A percentile compares a stretch with the other conserved stretches of the same genome.
These are phyloP conservation scores for Picus viridis DNA, from an alignment of 2,797 vertebrate genomes.

Conservation along the genomic window DNA sequence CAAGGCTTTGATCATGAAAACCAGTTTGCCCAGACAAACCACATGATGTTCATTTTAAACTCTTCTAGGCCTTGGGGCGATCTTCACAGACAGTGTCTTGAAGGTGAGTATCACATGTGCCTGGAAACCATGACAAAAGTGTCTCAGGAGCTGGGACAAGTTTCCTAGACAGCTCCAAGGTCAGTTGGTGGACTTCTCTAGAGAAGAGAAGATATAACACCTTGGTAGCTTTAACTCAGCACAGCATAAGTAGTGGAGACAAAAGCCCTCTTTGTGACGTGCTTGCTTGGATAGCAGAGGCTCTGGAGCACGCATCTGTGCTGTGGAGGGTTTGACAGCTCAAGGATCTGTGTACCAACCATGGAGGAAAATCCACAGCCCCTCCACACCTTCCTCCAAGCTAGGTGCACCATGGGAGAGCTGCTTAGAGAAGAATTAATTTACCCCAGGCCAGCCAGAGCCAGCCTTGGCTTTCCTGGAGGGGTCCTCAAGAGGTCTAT, in stretches of 20 bases:
- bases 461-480: background rate
- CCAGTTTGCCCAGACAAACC: background rate
- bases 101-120: background rate
- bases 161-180: background rate
- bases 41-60: background rate
- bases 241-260: background rate
- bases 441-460: background rate
- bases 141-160: background rate
- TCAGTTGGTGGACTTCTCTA: background rate
- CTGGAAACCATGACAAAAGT: background rate
- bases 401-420: background rate
- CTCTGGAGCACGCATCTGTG: background rate
- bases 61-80: background rate
- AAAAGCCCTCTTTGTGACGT: background rate
- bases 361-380: background rate
- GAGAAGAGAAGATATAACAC: background rate
- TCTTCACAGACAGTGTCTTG: background rate
- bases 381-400: background rate
- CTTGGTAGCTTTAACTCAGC: background rate
- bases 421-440: background rate
- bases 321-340: background rate
- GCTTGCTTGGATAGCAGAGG: background rate
- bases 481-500: background rate
- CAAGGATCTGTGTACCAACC: background rate
- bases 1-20: slow-evolving; percentile 12